Percentiles rank a stretch among this genome's conserved stretches.
Conservation (phyloP, 2,113 vertebrate species). For the Platichthys flesus region DNA sequence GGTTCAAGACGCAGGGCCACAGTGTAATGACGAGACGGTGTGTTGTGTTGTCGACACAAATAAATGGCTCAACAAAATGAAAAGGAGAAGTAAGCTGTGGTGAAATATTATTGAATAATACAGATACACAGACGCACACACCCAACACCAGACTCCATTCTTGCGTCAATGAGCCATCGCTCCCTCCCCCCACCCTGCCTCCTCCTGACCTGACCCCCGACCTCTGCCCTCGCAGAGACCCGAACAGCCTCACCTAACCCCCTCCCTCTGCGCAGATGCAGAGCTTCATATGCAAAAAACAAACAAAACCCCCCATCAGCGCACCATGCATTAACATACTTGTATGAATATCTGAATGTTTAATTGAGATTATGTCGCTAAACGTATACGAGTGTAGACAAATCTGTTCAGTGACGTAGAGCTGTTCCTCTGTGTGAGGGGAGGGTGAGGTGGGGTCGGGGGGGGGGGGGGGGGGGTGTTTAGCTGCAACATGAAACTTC, state of each 20-base stretch:
- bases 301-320: background rate
- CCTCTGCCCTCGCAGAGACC: slow-evolving; percentile 51
- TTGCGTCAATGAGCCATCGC: slow-evolving; percentile 27
- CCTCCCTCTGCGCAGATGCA: slow-evolving; percentile 53
- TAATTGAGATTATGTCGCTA: slow-evolving; percentile 7
- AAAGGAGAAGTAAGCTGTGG: too few species aligned
- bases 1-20: too few species aligned
- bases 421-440: background rate
- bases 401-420: background rate
- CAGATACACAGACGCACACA: background rate
- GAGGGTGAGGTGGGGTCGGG: too few species aligned
- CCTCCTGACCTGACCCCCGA: slow-evolving; percentile 53
- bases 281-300: slow-evolving; percentile 59
- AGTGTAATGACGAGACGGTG: too few species aligned
- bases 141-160: background rate
- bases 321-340: slow-evolving; percentile 51
- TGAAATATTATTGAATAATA: too few species aligned
- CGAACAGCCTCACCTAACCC: slow-evolving; percentile 28
- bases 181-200: slow-evolving; percentile 15
- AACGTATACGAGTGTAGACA: background rate
- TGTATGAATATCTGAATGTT: slow-evolving; percentile 49
- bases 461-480: too few species aligned
- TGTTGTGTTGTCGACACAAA: too few species aligned
- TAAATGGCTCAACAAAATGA: too few species aligned
- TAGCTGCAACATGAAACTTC: too few species aligned